Evolutionary conservation across 2,113 vertebrate genomes (phyloP), one percentile per base, ranked within the genome.

Genomic region (Arizona elegans): DNA sequence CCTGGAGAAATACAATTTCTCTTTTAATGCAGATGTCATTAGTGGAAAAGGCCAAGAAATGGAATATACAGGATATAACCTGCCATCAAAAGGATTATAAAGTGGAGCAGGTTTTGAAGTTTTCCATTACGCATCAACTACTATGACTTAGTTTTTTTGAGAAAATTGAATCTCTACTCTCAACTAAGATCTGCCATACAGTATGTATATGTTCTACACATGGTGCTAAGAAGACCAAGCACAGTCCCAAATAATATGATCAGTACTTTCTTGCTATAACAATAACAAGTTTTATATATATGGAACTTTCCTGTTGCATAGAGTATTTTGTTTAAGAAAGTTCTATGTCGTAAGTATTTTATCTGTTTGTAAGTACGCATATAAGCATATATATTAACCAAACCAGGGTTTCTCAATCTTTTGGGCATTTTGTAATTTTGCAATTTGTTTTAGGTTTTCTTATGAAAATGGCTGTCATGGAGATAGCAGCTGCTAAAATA

Each of bases 31-130:
- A 89, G 9, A 50, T 95, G 75, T 92, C 38, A 65, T 65, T 94
- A 94, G 1, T 10, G 59, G 59, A 33, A 91, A 93, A 92, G 47
- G 43, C 23, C 55, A 94, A 43, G 53, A 55, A 93, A 59, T 2
- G 6, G 52, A 88, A 92, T 95, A 52, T 19, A 89, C 43, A 91
- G 24, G 95, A 89, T 29, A 85, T 47, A 50, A 92, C 29, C 47
- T 94, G 33, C 89, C 5, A 53, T 93, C 33, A 91, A 59, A 93
- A 91, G 88, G 70, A 29, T 91, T 95, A 88, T 88, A 94, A 93
- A 94, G 86, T 59, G 92, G 47, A 92, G 19, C 13, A n/a, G 56
- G 43, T 29, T 88, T 75, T 92, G 53, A 93, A 91, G 9, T 87
- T 91, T 95, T 92, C 87, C 7, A 87, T 95, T 70, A 94, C 1